Conservation (phyloP, 2,888 invertebrate genomes). For the Eupelmus urozonus region DNA sequence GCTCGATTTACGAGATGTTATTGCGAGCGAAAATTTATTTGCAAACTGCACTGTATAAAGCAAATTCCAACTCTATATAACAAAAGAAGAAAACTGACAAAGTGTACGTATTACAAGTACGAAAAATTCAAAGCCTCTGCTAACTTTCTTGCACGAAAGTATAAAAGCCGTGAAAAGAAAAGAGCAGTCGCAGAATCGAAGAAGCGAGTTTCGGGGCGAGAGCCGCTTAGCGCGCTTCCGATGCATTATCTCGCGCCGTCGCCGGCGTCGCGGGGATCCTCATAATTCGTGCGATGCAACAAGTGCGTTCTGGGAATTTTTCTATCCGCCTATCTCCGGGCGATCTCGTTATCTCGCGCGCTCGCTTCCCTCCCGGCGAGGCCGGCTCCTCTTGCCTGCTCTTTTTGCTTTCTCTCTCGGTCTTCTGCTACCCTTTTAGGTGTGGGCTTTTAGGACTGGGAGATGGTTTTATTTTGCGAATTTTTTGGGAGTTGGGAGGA, state of each 20-base stretch:
- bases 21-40: no score
- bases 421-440: no score
- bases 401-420: not conserved
- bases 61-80: not conserved
- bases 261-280: not conserved
- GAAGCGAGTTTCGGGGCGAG: no score
- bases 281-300: slow-evolving; percentile 37
- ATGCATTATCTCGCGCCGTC: not conserved
- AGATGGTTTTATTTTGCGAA: no score
- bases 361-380: not conserved
- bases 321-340: not conserved
- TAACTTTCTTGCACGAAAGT: no score
- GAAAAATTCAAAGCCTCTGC: no score
- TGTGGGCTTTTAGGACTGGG: no score
- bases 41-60: not conserved
- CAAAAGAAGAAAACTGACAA: not conserved
- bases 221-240: not conserved
- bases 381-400: not conserved
- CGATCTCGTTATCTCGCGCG: slow-evolving; percentile 26
- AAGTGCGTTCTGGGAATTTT: slow-evolving; percentile 33
- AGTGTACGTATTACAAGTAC: no score
- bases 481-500: no score
- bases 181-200: not conserved
- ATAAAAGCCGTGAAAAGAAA: not conserved
- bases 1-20: no score